Base-by-base conservation (phyloP, 2,113 vertebrate genomes). In the Eurystomus gularis region DNA sequence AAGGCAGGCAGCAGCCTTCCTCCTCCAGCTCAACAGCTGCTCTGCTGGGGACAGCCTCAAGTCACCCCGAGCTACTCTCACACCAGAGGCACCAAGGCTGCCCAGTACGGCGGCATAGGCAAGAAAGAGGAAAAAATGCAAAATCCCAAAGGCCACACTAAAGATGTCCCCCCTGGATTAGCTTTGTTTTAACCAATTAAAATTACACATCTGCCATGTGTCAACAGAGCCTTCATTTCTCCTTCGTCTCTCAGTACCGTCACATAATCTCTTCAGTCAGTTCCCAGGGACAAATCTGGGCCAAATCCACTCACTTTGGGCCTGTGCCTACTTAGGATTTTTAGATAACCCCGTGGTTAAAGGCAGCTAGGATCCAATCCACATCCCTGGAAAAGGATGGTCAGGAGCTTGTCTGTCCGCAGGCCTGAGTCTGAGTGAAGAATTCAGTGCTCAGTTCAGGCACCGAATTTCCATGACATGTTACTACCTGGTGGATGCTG, bases 51-150 rank as follows among this genome's bases (percentile, higher is more conserved):
- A 90, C 80, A 83, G 35, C 62, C 69, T 33, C 71, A 25, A 39
- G 31, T 86, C 66, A 61, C 51, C 65, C 82, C 42, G 40, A 70
- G 78, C 88, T 57, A 20, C 66, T 70, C 46, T 69, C 75, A 62
- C 23, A 39, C 81, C 64, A 87, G 35, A 77, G 82, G 80, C 93
- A 86, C 66, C 9, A 2, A 66, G 46, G 49, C 72, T 55, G 51
- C 62, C 66, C 3, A 1, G 48, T 17, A 17, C 33, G 29, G 28
- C 1, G 0, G 5, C 0, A 0, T 0, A 55, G 64, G 58, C 85
- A 79, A 90, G 64, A 21, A 86, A 68, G 40, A 35, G 6, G 21
- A 42, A 9, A 71, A 72, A 88, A 73, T 58, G 16, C 72, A 23
- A 72, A 83, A 62, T 79, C 92, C 88, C 77, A 62, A 90, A 93